phyloP scores from a whole-genome alignment of 37 sponge, comb jelly and placozoan species.

The Aphrocallistes beatrix region DNA sequence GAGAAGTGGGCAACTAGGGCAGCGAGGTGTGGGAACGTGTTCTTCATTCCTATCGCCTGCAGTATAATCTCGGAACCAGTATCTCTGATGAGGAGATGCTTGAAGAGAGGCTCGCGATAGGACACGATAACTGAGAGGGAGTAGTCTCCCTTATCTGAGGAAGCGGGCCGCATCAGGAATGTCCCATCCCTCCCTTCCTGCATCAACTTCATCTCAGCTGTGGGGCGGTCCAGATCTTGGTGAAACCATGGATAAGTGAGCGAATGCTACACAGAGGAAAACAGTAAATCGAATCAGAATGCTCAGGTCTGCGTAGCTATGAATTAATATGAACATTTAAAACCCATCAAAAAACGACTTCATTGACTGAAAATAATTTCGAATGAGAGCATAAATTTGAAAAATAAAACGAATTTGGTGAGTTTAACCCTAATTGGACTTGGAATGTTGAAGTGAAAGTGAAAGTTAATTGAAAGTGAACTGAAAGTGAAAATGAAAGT shows the following conservation, averaged over 20 bases:
- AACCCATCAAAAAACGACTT: too few relatives aligned
- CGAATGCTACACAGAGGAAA: background rate
- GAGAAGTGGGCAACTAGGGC: background rate
- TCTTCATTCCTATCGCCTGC: background rate
- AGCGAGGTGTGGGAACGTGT: background rate
- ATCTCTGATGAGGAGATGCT: slow-evolving; percentile 7
- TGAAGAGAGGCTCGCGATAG: slow-evolving; percentile 4
- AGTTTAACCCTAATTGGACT: too few relatives aligned
- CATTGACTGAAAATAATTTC: too few relatives aligned
- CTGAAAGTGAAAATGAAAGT: too few relatives aligned
- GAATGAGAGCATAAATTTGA: too few relatives aligned
- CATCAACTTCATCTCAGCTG: background rate
- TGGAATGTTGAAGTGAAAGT: too few relatives aligned
- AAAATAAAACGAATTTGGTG: too few relatives aligned
- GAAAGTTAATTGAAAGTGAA: too few relatives aligned
- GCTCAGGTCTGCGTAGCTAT: too few relatives aligned
- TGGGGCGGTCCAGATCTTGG: background rate
- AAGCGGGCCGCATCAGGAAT: background rate
- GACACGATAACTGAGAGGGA: slow-evolving; percentile 2
- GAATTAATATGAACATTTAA: too few relatives aligned
- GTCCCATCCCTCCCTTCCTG: background rate
- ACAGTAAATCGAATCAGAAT: background rate
- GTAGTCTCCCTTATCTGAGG: background rate
- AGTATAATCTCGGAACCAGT: background rate
- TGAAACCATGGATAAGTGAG: background rate